Evolutionary conservation across 2,797 vertebrate genomes (phyloP).

Genomic region (Apogon hyalosoma): DNA sequence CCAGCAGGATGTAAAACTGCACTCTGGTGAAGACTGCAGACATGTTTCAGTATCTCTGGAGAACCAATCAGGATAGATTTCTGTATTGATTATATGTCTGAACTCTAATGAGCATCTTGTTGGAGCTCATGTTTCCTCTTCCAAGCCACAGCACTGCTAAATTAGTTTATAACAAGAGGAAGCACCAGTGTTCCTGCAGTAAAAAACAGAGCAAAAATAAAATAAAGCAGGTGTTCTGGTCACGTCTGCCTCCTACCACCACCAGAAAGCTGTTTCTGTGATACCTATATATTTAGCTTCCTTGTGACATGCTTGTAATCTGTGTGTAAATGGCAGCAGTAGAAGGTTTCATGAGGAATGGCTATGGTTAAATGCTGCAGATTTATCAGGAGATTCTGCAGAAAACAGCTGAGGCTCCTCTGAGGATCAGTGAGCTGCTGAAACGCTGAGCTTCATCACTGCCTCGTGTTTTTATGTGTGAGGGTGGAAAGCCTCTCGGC

Average conservation of each 20-base stretch:
- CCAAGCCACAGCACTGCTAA: background rate
- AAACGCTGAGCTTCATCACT: slow-evolving; percentile 14
- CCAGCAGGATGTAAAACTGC: background rate
- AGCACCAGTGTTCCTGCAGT: background rate
- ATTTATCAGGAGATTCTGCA: slow-evolving; percentile 43
- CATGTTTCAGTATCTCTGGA: background rate
- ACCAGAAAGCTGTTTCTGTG: background rate
- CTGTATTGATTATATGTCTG: slow-evolving; percentile 21
- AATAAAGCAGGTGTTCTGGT: background rate
- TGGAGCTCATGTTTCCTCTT: slow-evolving; percentile 28
- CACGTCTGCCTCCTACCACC: background rate
- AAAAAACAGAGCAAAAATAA: background rate
- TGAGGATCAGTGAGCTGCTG: slow-evolving; percentile 42
- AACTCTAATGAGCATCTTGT: slow-evolving; percentile 25
- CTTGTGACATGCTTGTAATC: slow-evolving; percentile 22
- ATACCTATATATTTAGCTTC: slow-evolving; percentile 25
- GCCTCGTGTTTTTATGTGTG: slow-evolving; percentile 13
- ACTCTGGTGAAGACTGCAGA: background rate
- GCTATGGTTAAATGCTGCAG: slow-evolving; percentile 40
- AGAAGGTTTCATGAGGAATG: slow-evolving; percentile 48
- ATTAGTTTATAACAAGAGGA: slow-evolving; percentile 13
- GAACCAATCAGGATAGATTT: slow-evolving; percentile 8
- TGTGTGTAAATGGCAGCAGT: slow-evolving; percentile 28
- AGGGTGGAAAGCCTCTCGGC: background rate
- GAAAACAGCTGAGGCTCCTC: slow-evolving; percentile 55